Percentiles rank a stretch among this genome's conserved stretches.
Conservation (phyloP, 1,140 invertebrate genomes). For the Meteorus sp. region DNA sequence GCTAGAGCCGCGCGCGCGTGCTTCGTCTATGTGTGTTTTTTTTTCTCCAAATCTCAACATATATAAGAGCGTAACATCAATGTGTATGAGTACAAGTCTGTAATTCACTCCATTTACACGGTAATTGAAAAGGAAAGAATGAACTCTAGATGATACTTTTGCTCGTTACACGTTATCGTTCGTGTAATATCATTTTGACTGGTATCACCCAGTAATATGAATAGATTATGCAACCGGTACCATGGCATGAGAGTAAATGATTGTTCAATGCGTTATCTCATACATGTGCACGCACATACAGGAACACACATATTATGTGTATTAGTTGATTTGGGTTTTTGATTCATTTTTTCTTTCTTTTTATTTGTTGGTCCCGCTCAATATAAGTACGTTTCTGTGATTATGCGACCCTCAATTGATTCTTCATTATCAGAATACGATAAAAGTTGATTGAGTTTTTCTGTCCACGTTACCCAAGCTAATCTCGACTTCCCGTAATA, state of each 20-base stretch:
- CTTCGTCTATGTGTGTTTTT: too few relatives aligned
- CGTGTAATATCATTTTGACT: too few relatives aligned
- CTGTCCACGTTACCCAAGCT: too few relatives aligned
- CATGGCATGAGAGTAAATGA: constrained; percentile 29
- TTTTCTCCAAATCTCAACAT: too few relatives aligned
- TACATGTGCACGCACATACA: too few relatives aligned
- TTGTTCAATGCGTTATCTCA: constrained; percentile 16
- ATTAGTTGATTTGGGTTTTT: neutral
- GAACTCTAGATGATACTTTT: neutral
- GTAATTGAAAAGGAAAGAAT: neutral
- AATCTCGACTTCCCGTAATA: too few relatives aligned
- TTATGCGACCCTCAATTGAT: constrained; percentile 38
- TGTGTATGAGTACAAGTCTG: too few relatives aligned
- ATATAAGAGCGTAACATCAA: too few relatives aligned
- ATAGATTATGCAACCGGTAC: constrained; percentile 50
- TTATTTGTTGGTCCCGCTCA: neutral
- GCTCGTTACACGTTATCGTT: neutral
- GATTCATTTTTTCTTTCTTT: neutral
- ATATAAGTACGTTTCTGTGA: neutral
- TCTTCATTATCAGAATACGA: constrained; percentile 16
- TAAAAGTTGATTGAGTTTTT: neutral
- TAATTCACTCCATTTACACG: too few relatives aligned
- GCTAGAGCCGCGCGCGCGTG: too few relatives aligned
- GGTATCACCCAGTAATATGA: constrained; percentile 45
- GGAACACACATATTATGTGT: neutral